Evolutionary conservation across 2,113 vertebrate species (phyloP).

Genomic region (Orientallactaga bullata): DNA sequence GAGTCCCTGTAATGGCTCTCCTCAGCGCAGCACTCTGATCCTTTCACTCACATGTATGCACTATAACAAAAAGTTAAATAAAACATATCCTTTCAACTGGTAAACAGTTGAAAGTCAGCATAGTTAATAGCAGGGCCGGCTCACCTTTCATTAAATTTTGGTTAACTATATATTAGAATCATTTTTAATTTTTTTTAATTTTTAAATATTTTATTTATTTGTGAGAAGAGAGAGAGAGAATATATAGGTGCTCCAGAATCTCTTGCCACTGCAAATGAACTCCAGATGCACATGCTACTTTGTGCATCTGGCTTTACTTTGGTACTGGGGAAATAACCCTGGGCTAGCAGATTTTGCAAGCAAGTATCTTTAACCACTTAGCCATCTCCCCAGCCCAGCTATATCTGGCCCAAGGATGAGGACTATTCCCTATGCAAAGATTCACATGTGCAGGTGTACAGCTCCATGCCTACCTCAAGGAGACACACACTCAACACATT

Average conservation of each 20-base stretch:
- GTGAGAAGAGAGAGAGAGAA: no score
- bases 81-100: neutral
- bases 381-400: no score
- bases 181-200: no score
- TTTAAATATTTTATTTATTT: no score
- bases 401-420: neutral
- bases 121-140: neutral
- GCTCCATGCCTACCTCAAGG: neutral
- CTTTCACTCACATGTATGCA: neutral
- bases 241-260: no score
- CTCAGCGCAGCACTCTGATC: neutral
- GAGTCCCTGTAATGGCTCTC: neutral
- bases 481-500: neutral
- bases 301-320: no score
- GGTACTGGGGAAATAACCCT: no score
- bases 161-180: neutral
- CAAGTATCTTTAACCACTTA: no score
- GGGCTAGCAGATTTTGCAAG: no score
- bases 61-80: neutral
- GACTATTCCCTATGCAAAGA: neutral
- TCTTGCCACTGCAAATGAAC: no score
- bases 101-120: neutral
- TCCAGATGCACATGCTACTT: no score
- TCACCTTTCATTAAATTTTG: neutral
- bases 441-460: neutral